A percentile compares a stretch with the other conserved stretches of the same genome.
These are phyloP conservation scores for Muscidifurax raptorellus DNA, from an alignment of 1,140 invertebrate species.

Conservation along the genomic window DNA sequence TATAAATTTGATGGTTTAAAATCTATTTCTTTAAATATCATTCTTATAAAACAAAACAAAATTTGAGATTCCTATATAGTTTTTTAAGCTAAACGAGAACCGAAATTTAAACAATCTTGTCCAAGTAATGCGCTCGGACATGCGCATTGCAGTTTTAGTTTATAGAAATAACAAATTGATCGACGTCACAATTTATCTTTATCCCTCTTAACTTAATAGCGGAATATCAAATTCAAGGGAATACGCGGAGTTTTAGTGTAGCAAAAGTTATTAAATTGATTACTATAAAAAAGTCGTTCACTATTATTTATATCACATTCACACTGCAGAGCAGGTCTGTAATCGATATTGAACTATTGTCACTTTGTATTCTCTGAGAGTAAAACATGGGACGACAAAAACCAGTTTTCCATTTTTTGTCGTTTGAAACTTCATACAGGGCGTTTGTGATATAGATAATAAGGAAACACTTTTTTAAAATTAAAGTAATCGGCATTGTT, in stretches of 20 bases:
- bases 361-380: background rate
- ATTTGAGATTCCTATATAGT: constrained; percentile 28
- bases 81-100: constrained; percentile 11
- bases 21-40: constrained; percentile 38
- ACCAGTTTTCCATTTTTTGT: background rate
- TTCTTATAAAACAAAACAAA: constrained; percentile 45
- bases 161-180: background rate
- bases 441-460: constrained; percentile 18
- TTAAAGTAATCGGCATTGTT: background rate
- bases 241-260: background rate
- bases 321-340: no score
- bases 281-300: background rate
- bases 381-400: background rate
- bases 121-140: background rate
- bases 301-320: constrained; percentile 19
- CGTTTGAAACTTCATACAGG: background rate
- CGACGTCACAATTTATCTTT: background rate
- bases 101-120: background rate
- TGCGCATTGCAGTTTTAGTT: background rate
- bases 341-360: background rate
- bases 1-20: constrained; percentile 51
- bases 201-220: background rate
- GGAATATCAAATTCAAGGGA: background rate
- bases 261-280: background rate
- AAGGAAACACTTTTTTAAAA: constrained; percentile 3